Base-by-base conservation (phyloP, 2,888 invertebrate genomes). In the Cephonodes hylas region DNA sequence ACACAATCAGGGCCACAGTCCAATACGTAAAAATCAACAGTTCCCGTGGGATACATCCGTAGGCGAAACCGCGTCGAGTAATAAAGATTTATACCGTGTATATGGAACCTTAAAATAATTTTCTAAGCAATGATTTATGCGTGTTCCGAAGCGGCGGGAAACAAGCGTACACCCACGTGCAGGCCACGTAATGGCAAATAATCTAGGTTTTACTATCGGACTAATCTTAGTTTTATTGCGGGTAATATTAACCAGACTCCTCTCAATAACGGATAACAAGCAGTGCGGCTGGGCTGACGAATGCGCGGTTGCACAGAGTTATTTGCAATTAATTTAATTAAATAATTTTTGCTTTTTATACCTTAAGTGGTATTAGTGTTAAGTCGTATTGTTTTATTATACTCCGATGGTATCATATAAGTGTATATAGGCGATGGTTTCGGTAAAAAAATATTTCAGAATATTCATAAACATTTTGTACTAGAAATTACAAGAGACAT, bases 111-210 rank as follows among this genome's bases (percentile, higher is more conserved):
- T 58, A 58, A 42, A 58, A 58, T 42, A 58, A 58, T 58, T 58
- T 58, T 42, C 58, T 58, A 42, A 42, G 38, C 23, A 22, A 42
- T 58, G 58, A 58, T 58, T 58, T 58, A 58, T 58, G 42, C 15
- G 7, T 22, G 58, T 23, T 38, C 25, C 42, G 58, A 42, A 42
- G 8, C 42, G 57, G 22, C 25, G 6, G 18, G 53, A 27, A 48
- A 48, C 48, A 34, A 57, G 22, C 38, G 38, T 38, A 23, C 58
- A n/a, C 58, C 58, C 58, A 58, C 58, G 42, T 31, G n/a, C n/a
- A 7, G 4, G n/a, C 45, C 27, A 10, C 31, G 53, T 53, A 53
- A 53, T 53, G 53, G 53, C 31, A 53, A 53, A 53, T 53, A 53
- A 53, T 53, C 53, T 53, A 53, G 53, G 53, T 53, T 53, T 53